Evolutionary conservation across 2,888 invertebrate genomes (phyloP), one percentile per base, ranked within the genome.

Genomic region (Dicranocentrus wangi): DNA sequence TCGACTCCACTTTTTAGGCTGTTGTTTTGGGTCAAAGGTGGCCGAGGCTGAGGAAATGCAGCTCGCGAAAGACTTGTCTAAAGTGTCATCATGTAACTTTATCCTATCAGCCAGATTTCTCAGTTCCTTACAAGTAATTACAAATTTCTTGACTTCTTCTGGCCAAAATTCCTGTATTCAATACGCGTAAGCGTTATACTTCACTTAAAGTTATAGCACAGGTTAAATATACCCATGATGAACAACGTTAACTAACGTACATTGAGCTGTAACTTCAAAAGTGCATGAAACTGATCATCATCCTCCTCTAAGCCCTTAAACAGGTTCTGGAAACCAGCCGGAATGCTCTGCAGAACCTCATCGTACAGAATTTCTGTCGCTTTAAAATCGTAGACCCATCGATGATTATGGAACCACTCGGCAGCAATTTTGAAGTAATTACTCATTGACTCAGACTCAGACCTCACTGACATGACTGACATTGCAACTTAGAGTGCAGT

Each of bases 341-440:
- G 83, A 27, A 83, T 61, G 19, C 65, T 43, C 28, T 43, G 21
- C 10, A 65, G 73, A 10, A 79, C 78, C 0, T 21, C 51, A 1
- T 78, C 61, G 0, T 23, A 39, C 0, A 84, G 43, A 15, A 84
- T 53, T 13, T 80, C 66, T 2, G 81, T 83, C 21, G 68, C 81
- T 69, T 84, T 84, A 32, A 84, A 84, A 70, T 84, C 78, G 47
- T 77, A 84, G 1, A 82, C 73, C 84, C 84, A 84, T 43, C 43
- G 65, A 51, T 73, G 80, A 7, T 66, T 27, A 17, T 69, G 39
- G n/a, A 84, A 65, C 55, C 83, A 73, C 25, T 69, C 21, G 13
- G 69, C 42, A 7, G 66, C 43, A 10, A 27, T 2, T 1, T 25
- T 42, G 47, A 81, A 70, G 17, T 70, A 71, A 0, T 13, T 2